Evolutionary conservation across 1,140 invertebrate species (phyloP).

Genomic region (Magallana gigas): DNA sequence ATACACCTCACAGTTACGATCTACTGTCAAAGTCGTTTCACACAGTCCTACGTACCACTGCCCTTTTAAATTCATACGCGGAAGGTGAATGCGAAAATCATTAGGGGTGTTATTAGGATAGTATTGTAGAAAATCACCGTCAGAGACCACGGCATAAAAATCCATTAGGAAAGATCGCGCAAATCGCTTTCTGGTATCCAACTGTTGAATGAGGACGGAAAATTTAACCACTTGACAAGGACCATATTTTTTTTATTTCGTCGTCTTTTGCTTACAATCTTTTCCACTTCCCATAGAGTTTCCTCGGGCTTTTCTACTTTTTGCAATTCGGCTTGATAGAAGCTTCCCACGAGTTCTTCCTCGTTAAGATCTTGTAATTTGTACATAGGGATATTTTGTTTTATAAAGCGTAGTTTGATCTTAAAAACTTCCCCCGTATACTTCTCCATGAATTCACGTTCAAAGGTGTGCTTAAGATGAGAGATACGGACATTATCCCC

Average conservation of each 20-base stretch:
- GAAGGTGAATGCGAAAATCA: constrained; percentile 21
- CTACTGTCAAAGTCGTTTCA: neutral
- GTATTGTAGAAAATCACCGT: neutral
- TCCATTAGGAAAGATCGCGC: neutral
- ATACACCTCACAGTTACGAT: neutral
- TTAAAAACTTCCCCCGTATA: constrained; percentile 33
- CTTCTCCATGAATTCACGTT: neutral
- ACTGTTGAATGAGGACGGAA: constrained; percentile 13
- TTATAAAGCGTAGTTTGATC: neutral
- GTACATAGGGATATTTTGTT: constrained; percentile 15
- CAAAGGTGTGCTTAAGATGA: neutral
- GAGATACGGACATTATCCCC: constrained; percentile 31
- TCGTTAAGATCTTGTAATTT: constrained; percentile 5
- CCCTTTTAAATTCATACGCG: neutral
- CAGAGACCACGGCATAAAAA: neutral
- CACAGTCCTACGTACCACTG: constrained; percentile 15
- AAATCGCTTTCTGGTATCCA: constrained; percentile 11
- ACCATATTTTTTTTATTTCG: neutral
- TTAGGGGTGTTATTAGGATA: constrained; percentile 22
- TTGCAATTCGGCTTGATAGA: constrained; percentile 43
- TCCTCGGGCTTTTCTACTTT: constrained; percentile 24
- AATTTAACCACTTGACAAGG: constrained; percentile 29
- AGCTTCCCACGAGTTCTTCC: constrained; percentile 39
- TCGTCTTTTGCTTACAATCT: constrained; percentile 40
- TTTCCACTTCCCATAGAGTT: constrained; percentile 46